These are phyloP conservation scores for Dallia pectoralis DNA, from an alignment of 2,797 vertebrate genomes.

Conservation along the genomic window DNA sequence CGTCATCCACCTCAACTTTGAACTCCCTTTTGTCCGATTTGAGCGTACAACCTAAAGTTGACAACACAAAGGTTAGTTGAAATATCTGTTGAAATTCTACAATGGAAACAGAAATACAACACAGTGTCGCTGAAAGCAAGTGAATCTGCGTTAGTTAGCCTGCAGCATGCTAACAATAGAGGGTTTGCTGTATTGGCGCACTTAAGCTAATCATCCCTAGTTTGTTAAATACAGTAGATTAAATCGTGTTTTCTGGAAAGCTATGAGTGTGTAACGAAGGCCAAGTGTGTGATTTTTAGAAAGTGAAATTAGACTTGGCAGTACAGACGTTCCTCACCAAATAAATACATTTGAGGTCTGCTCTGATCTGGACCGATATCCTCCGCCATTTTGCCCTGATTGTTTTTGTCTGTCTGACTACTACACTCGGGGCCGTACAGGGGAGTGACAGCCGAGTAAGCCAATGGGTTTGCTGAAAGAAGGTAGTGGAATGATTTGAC, in stretches of 20 bases:
- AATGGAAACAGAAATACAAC: background rate
- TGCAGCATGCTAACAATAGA: background rate
- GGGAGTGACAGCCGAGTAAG: background rate
- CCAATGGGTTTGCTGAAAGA: slow-evolving; percentile 46
- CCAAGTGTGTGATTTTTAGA: background rate
- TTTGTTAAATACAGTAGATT: background rate
- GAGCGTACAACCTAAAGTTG: slow-evolving; percentile 68
- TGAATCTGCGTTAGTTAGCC: background rate
- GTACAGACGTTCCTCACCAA: slow-evolving; percentile 69
- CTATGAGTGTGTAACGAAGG: background rate
- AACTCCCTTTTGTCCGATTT: slow-evolving; percentile 76
- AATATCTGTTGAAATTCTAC: background rate
- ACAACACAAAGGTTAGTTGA: background rate
- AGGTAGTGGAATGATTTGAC: background rate
- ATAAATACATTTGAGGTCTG: slow-evolving; percentile 80
- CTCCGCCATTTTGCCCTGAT: slow-evolving; percentile 75
- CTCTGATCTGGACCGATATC: slow-evolving; percentile 64
- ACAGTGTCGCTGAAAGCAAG: background rate
- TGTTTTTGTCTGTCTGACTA: slow-evolving; percentile 3
- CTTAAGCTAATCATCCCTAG: background rate
- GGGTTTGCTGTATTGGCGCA: background rate
- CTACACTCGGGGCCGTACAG: slow-evolving; percentile 45
- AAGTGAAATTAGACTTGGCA: slow-evolving; percentile 19
- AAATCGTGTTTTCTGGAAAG: background rate
- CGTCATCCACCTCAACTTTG: slow-evolving; percentile 74